These are phyloP conservation scores for Harpalus rubripes DNA, from an alignment of 2,888 invertebrate genomes.

Conservation along the genomic window DNA sequence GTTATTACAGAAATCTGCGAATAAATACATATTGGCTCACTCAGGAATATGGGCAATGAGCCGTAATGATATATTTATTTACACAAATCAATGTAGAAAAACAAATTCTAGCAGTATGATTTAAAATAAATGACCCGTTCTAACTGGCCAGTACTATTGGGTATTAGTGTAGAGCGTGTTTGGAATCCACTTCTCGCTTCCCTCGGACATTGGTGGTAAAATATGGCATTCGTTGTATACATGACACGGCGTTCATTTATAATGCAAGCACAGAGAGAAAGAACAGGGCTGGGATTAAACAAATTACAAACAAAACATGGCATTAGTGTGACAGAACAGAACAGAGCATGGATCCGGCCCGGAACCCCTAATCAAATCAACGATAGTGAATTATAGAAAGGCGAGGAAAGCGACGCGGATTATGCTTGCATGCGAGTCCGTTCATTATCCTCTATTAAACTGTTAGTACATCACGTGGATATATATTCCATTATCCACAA, in stretches of 20 bases:
- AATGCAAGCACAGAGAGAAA: background rate
- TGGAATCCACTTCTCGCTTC: background rate
- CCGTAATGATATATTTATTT: too few relatives aligned
- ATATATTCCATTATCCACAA: background rate
- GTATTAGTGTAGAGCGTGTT: background rate
- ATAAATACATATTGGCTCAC: too few relatives aligned
- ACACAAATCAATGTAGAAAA: too few relatives aligned
- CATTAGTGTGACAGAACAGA: constrained; percentile 2
- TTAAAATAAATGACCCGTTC: too few relatives aligned
- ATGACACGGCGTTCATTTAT: background rate
- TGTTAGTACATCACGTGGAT: constrained; percentile 7
- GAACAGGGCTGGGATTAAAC: background rate
- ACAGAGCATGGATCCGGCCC: background rate
- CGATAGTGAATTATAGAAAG: constrained; percentile 47
- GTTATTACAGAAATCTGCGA: too few relatives aligned
- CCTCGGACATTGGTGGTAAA: background rate
- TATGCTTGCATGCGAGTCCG: constrained; percentile 7
- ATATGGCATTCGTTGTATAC: constrained; percentile 2
- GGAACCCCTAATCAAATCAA: constrained; percentile 36
- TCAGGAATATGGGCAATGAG: too few relatives aligned
- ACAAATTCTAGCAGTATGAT: too few relatives aligned
- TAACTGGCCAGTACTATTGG: too few relatives aligned
- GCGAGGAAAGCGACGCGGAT: constrained; percentile 10
- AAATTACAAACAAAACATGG: constrained; percentile 12
- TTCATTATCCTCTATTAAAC: constrained; percentile 27